phyloP scores from a whole-genome alignment of 2,888 invertebrate genomes.

The Lycocerus yunnanus region DNA sequence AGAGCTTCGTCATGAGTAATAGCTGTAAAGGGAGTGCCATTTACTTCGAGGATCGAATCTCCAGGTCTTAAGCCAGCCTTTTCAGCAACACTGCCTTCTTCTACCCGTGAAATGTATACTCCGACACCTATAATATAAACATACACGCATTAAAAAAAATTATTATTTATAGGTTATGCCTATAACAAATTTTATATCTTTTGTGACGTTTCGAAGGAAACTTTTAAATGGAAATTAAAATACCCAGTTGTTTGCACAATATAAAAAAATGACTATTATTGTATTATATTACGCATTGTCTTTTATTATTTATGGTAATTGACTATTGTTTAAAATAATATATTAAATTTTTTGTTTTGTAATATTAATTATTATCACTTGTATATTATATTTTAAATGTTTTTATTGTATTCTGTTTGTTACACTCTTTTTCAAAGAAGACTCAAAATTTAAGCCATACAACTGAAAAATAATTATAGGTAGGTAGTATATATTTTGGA shows the following conservation, averaged over 20 bases:
- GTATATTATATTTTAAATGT: no score
- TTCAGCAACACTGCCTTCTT: conserved; percentile 88
- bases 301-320: not conserved
- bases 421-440: no score
- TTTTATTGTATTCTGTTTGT: no score
- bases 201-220: not conserved
- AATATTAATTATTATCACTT: no score
- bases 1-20: conserved; percentile 92
- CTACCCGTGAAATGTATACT: conserved; percentile 90
- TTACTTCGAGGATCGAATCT: conserved; percentile 93
- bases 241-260: not conserved
- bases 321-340: no score
- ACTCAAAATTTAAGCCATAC: no score
- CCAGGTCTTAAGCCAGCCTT: conserved; percentile 87
- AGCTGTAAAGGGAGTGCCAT: conserved; percentile 90
- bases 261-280: not conserved
- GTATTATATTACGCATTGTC: not conserved
- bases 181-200: not conserved
- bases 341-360: no score
- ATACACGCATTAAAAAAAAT: not conserved
- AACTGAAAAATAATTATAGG: no score
- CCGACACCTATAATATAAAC: conserved; percentile 67
- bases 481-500: no score
- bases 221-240: not conserved
- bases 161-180: not conserved